These are phyloP conservation scores for Pemphigus obesinymphae DNA, from an alignment of 1,140 invertebrate species.

Conservation along the genomic window DNA sequence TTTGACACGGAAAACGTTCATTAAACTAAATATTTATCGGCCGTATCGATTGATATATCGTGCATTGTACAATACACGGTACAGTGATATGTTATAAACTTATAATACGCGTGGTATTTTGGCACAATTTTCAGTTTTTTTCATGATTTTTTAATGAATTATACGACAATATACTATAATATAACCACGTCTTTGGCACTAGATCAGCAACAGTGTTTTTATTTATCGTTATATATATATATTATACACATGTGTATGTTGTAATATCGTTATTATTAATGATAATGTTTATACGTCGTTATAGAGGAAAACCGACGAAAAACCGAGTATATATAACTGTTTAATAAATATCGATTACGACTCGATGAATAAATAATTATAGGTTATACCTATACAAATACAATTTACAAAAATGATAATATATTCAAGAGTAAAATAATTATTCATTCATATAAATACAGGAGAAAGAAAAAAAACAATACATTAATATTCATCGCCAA, in stretches of 20 bases:
- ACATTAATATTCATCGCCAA: not conserved
- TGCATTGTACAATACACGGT: not conserved
- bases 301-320: not conserved
- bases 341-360: not conserved
- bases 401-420: no score
- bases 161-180: no score
- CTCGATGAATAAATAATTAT: not conserved
- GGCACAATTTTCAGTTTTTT: not conserved
- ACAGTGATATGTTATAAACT: not conserved
- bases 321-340: not conserved
- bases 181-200: not conserved
- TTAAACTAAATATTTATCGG: not conserved
- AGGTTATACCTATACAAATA: no score
- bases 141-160: not conserved
- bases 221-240: not conserved
- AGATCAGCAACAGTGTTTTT: not conserved
- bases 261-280: not conserved
- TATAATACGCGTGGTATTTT: not conserved
- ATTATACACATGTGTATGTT: not conserved
- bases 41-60: not conserved
- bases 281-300: not conserved
- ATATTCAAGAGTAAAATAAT: no score
- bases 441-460: no score
- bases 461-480: not conserved
- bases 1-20: not conserved